Conservation (phyloP, 2,797 vertebrate genomes). For the Avahi laniger region DNA sequence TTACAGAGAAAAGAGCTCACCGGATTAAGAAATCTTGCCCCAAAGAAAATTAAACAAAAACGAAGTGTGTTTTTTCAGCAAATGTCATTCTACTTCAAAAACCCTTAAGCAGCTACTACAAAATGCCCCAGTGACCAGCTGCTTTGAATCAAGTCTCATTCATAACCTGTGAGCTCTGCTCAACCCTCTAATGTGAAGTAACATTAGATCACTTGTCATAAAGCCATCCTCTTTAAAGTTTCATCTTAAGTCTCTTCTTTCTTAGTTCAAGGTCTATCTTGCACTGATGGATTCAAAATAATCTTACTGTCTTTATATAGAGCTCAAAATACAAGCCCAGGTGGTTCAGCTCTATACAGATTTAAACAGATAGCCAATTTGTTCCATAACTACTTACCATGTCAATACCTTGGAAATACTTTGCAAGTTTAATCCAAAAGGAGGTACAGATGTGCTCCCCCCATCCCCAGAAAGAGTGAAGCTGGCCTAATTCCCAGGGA, state of each 20-base stretch:
- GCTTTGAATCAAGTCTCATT: not conserved
- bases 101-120: not conserved
- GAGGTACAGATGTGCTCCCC: not conserved
- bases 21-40: not conserved
- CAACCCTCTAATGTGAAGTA: not conserved
- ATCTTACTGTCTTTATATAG: not conserved
- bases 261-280: not conserved
- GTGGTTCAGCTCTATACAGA: not conserved
- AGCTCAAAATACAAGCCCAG: not conserved
- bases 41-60: not conserved
- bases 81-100: not conserved
- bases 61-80: not conserved
- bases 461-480: not conserved
- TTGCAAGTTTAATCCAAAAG: not conserved
- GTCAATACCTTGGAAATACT: not conserved
- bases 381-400: not conserved
- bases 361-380: not conserved
- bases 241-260: not conserved
- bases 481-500: not conserved
- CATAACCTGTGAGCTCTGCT: not conserved
- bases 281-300: not conserved
- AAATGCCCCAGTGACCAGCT: not conserved
- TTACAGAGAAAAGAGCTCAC: not conserved
- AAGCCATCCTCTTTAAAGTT: not conserved
- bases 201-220: not conserved